Percentiles rank a stretch among this genome's conserved stretches.
Evolutionary conservation across 2,113 vertebrate species (phyloP).

Genomic region (Psephotus haematonotus): DNA sequence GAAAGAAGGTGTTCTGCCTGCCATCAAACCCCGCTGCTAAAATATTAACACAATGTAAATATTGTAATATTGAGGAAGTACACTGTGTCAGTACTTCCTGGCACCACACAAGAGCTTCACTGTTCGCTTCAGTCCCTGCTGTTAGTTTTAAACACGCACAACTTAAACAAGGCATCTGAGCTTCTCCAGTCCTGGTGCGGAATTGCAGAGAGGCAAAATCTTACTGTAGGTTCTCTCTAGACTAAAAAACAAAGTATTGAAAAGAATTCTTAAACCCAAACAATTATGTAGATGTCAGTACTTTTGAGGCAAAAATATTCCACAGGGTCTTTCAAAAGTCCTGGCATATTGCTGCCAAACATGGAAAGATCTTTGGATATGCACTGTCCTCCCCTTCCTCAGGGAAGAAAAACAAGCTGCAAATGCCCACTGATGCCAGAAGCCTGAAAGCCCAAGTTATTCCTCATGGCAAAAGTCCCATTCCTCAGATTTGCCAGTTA

Average conservation of each 20-base stretch:
- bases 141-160: conserved; percentile 50
- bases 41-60: conserved; percentile 70
- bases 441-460: conserved; percentile 53
- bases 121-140: conserved; percentile 58
- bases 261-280: conserved; percentile 41
- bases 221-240: not conserved
- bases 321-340: conserved; percentile 7
- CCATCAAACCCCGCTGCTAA: conserved; percentile 36
- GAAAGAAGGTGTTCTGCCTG: conserved; percentile 58
- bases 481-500: conserved; percentile 29
- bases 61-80: conserved; percentile 70
- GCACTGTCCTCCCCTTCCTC: conserved; percentile 33
- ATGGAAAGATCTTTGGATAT: conserved; percentile 38
- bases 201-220: conserved; percentile 34
- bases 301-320: conserved; percentile 26
- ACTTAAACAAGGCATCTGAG: conserved; percentile 64
- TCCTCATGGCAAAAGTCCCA: conserved; percentile 49
- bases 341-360: conserved; percentile 28
- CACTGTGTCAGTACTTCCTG: conserved; percentile 68
- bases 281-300: conserved; percentile 31
- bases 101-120: conserved; percentile 56
- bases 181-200: conserved; percentile 35
- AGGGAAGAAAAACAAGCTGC: conserved; percentile 53
- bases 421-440: conserved; percentile 35
- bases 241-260: conserved; percentile 12